Conservation (phyloP, 2,888 invertebrate genomes). For the Andrena fulva region DNA sequence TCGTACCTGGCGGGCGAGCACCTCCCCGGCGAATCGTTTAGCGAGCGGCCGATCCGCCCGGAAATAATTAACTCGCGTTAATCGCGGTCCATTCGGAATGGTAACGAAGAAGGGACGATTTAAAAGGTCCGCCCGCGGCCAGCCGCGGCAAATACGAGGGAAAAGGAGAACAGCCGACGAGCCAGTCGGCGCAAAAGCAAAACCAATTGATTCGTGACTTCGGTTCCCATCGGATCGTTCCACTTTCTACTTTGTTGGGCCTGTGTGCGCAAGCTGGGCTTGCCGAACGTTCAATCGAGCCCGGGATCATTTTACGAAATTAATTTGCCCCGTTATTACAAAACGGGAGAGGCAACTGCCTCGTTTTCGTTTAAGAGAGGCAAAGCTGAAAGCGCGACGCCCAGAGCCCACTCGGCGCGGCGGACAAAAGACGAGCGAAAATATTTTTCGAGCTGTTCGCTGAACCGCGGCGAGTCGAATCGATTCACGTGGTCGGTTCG, state of each 20-base stretch:
- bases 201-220: conserved; percentile 30
- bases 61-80: conserved; percentile 77
- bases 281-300: neutral
- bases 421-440: conserved; percentile 17
- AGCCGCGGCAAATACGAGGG: conserved; percentile 30
- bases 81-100: conserved; percentile 75
- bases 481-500: conserved; percentile 56
- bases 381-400: neutral
- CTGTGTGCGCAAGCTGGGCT: neutral
- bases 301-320: neutral
- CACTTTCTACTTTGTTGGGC: neutral
- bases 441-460: conserved; percentile 29
- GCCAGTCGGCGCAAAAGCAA: conserved; percentile 39
- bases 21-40: conserved; percentile 50
- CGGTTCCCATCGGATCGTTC: neutral
- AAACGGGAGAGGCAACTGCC: neutral
- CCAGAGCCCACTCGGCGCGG: neutral
- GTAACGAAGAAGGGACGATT: conserved; percentile 71
- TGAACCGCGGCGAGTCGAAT: conserved; percentile 29
- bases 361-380: neutral
- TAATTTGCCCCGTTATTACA: neutral
- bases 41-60: conserved; percentile 31
- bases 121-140: conserved; percentile 50
- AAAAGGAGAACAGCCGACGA: neutral
- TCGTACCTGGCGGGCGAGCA: conserved; percentile 15